Percentiles rank a stretch among this genome's conserved stretches.
These are phyloP conservation scores for Ceraclea dissimilis DNA, from an alignment of 2,888 invertebrate genomes.

Conservation along the genomic window DNA sequence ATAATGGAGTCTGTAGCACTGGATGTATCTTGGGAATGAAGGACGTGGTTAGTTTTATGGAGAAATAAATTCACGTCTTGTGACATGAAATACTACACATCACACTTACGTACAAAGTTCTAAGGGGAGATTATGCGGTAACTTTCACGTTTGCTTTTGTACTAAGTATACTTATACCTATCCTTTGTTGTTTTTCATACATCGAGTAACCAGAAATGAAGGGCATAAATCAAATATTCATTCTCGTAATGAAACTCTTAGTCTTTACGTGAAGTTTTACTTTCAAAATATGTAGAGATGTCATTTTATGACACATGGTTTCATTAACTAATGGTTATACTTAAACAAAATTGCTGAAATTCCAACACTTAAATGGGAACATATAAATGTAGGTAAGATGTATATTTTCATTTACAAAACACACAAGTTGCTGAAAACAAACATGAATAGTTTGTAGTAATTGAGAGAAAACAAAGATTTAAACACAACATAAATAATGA, in stretches of 20 bases:
- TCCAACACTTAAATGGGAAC: no score
- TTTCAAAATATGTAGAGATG: not conserved
- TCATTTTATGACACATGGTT: not conserved
- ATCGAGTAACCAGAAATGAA: not conserved
- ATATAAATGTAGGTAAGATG: no score
- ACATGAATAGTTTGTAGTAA: no score
- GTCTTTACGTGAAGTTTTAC: not conserved
- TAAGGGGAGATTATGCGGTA: not conserved
- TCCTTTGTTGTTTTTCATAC: not conserved
- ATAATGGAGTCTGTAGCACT: no score
- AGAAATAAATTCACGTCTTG: slow-evolving; percentile 13
- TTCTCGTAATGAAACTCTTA: not conserved
- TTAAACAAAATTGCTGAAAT: no score
- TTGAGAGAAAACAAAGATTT: no score
- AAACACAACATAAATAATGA: no score
- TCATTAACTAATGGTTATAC: not conserved
- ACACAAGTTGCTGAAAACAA: no score
- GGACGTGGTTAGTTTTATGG: slow-evolving; percentile 12
- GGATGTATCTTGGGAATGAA: slow-evolving; percentile 2
- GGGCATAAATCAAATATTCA: not conserved
- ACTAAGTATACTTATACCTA: not conserved
- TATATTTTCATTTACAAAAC: no score
- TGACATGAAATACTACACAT: slow-evolving; percentile 11
- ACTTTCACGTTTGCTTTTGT: not conserved
- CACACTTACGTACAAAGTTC: not conserved